A percentile compares a stretch with the other conserved stretches of the same genome.
These are phyloP conservation scores for Entomobrya proxima DNA, from an alignment of 2,888 invertebrate genomes.

Conservation along the genomic window DNA sequence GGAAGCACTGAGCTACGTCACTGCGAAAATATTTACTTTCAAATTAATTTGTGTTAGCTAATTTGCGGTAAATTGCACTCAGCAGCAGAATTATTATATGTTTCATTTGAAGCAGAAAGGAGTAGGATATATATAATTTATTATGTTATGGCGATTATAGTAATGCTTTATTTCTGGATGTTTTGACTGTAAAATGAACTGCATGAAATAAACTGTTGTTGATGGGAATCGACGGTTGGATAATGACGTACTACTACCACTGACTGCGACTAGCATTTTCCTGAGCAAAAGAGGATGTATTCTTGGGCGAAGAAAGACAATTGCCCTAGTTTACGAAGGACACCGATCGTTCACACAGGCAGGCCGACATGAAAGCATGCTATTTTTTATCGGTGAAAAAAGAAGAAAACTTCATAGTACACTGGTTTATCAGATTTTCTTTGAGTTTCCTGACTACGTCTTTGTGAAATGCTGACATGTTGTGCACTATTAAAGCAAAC, in stretches of 20 bases:
- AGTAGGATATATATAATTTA: too few relatives aligned
- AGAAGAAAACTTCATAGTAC: neutral
- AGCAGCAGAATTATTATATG: too few relatives aligned
- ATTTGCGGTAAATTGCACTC: too few relatives aligned
- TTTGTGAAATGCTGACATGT: neutral
- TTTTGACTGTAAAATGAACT: too few relatives aligned
- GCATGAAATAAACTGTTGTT: neutral
- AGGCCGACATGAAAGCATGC: conserved; percentile 9
- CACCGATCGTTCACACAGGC: neutral
- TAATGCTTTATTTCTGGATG: too few relatives aligned
- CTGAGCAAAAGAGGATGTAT: neutral
- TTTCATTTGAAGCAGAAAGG: too few relatives aligned
- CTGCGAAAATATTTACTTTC: too few relatives aligned
- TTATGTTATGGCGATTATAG: too few relatives aligned
- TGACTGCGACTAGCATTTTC: neutral
- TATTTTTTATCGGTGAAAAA: conserved; percentile 14
- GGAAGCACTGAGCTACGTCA: too few relatives aligned
- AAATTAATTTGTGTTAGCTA: too few relatives aligned
- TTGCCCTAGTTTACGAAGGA: conserved; percentile 56
- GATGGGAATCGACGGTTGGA: conserved; percentile 21
- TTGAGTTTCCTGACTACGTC: neutral
- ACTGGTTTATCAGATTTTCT: too few relatives aligned
- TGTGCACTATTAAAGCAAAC: neutral
- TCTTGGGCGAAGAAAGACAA: conserved; percentile 26
- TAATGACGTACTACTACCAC: conserved; percentile 24